Evolutionary conservation across 2,888 invertebrate genomes (phyloP).

Genomic region (Aelia acuminata): DNA sequence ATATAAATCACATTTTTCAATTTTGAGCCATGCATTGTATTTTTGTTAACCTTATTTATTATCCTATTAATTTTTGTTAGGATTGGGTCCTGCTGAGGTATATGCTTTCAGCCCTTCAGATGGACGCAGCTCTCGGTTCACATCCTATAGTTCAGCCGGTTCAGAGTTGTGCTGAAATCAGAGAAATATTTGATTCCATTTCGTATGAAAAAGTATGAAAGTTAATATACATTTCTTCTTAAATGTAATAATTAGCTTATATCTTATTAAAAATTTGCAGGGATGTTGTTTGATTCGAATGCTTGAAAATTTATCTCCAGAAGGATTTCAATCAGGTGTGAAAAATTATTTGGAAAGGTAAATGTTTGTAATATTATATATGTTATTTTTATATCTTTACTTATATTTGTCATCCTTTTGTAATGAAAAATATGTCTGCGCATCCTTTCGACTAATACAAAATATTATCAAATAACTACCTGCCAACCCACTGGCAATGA

Average conservation of each 20-base stretch:
- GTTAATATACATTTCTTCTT: neutral
- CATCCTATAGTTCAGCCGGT: constrained; percentile 92
- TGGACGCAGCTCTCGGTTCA: constrained; percentile 85
- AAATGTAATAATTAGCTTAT: neutral
- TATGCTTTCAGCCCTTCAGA: constrained; percentile 79
- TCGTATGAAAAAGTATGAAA: constrained; percentile 86
- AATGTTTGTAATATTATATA: too few relatives aligned
- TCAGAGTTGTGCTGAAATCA: constrained; percentile 88
- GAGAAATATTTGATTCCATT: constrained; percentile 90
- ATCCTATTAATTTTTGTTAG: constrained; percentile 2
- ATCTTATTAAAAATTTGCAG: constrained; percentile 69
- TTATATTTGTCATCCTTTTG: too few relatives aligned
- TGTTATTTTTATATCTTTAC: too few relatives aligned
- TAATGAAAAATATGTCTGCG: too few relatives aligned
- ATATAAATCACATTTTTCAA: neutral
- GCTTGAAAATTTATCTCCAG: constrained; percentile 84
- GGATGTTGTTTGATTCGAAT: constrained; percentile 91
- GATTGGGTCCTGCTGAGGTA: constrained; percentile 75
- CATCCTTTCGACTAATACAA: too few relatives aligned
- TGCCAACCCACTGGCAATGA: too few relatives aligned
- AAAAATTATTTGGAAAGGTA: constrained; percentile 80
- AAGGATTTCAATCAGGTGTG: constrained; percentile 81
- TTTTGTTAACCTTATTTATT: neutral
- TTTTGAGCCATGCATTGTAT: neutral
- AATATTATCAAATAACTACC: too few relatives aligned